phyloP scores from a whole-genome alignment of 2,113 vertebrate species.

The Pedetes capensis region DNA sequence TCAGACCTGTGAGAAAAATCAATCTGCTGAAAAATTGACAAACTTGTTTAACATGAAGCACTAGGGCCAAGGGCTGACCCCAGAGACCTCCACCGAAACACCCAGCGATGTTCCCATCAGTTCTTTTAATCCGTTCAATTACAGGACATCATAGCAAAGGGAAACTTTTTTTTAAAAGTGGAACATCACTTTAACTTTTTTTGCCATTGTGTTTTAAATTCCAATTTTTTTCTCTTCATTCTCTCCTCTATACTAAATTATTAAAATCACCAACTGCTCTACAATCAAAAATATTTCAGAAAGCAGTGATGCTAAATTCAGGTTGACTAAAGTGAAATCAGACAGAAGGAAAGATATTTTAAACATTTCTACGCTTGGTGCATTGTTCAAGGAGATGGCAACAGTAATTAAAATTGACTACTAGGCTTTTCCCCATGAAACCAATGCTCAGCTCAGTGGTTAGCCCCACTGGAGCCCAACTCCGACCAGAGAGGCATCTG shows the following conservation, averaged over 20 bases:
- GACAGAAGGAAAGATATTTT: constrained; percentile 75
- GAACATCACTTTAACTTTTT: constrained; percentile 86
- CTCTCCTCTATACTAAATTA: constrained; percentile 78
- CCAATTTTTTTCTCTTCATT: constrained; percentile 67
- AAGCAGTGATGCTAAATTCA: constrained; percentile 74
- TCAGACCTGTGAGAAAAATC: constrained; percentile 89
- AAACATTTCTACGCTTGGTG: constrained; percentile 62
- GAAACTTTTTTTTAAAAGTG: constrained; percentile 82
- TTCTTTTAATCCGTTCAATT: constrained; percentile 85
- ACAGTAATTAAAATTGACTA: constrained; percentile 67
- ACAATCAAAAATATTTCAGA: constrained; percentile 76
- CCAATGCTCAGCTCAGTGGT: not conserved
- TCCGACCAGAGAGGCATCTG: constrained; percentile 23
- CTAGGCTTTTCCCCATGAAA: constrained; percentile 48
- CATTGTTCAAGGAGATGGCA: constrained; percentile 63
- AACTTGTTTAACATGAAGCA: constrained; percentile 86
- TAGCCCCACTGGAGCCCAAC: constrained; percentile 32
- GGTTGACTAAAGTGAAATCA: constrained; percentile 68
- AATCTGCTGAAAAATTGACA: constrained; percentile 91
- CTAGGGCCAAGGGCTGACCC: constrained; percentile 85
- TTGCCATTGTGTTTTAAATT: constrained; percentile 83
- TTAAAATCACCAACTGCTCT: constrained; percentile 79
- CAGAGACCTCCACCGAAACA: constrained; percentile 86
- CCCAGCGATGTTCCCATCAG: constrained; percentile 82
- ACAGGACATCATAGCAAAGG: constrained; percentile 82